phyloP scores from a whole-genome alignment of 2,113 vertebrate genomes.

The Sula dactylatra region DNA sequence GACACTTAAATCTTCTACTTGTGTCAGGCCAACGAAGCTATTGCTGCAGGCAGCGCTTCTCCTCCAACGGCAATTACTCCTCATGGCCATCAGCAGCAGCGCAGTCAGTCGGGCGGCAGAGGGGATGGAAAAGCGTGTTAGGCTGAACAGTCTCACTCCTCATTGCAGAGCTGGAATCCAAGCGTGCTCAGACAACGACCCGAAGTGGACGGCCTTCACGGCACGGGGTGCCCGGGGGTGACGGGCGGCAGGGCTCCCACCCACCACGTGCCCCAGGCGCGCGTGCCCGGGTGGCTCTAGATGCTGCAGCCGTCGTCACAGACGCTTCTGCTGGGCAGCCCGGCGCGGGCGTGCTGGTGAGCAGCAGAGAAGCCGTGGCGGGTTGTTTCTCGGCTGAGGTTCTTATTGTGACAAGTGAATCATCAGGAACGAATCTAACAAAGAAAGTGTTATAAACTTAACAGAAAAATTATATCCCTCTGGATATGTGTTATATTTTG shows the following conservation, averaged over 20 bases:
- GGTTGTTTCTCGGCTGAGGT: background rate
- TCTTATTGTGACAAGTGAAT: slow-evolving; percentile 32
- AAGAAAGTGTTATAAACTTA: background rate
- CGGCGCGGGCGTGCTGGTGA: rapidly evolving
- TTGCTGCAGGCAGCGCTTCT: background rate
- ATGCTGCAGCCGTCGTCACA: no score
- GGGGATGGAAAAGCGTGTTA: background rate
- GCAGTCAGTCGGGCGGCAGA: background rate
- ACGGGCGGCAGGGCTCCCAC: rapidly evolving
- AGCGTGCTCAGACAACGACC: rapidly evolving
- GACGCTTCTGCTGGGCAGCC: background rate
- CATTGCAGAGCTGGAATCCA: background rate
- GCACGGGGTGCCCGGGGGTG: background rate
- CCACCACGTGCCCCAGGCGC: rapidly evolving
- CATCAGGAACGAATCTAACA: background rate
- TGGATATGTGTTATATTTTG: background rate
- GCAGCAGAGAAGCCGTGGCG: rapidly evolving
- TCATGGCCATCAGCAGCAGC: rapidly evolving
- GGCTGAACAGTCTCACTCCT: no score
- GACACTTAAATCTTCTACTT: background rate
- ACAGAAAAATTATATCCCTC: background rate
- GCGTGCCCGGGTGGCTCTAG: rapidly evolving
- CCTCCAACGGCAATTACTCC: background rate
- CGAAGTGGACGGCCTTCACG: rapidly evolving
- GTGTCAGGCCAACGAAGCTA: background rate